Evolutionary conservation across 53 echinoderm and acorn worm species (phyloP).

Genomic region (Mesocentrotus franciscanus): DNA sequence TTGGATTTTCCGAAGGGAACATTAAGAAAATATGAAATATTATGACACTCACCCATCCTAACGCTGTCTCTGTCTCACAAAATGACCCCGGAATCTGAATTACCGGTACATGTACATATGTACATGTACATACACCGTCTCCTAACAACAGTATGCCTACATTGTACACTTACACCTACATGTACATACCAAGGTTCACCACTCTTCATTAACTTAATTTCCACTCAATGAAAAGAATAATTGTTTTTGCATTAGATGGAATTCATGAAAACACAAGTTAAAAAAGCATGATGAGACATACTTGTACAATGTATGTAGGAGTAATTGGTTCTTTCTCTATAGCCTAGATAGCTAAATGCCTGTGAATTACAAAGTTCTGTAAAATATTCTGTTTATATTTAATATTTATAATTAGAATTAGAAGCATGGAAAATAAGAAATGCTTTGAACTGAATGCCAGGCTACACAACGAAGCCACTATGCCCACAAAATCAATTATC

Average conservation of each 20-base stretch:
- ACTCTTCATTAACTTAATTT: no score
- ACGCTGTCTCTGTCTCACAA: neutral
- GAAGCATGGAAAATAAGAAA: neutral
- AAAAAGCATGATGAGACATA: neutral
- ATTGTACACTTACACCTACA: no score
- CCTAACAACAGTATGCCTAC: no score
- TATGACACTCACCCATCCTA: conserved; percentile 19
- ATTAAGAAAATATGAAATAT: neutral
- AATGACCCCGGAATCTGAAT: neutral
- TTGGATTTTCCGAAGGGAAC: neutral
- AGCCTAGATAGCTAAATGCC: neutral
- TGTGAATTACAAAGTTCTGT: neutral
- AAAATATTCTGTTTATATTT: neutral
- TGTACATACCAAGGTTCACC: no score
- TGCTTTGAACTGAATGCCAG: neutral
- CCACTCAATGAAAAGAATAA: no score
- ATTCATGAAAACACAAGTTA: neutral
- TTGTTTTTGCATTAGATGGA: no score
- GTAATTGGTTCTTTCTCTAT: neutral
- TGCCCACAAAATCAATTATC: no score
- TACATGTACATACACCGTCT: no score
- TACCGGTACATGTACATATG: no score
- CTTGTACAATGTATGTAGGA: neutral
- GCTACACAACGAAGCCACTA: neutral
- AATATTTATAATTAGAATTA: neutral